Conservation (phyloP, 2,797 vertebrate species). For the Natrix natrix region DNA sequence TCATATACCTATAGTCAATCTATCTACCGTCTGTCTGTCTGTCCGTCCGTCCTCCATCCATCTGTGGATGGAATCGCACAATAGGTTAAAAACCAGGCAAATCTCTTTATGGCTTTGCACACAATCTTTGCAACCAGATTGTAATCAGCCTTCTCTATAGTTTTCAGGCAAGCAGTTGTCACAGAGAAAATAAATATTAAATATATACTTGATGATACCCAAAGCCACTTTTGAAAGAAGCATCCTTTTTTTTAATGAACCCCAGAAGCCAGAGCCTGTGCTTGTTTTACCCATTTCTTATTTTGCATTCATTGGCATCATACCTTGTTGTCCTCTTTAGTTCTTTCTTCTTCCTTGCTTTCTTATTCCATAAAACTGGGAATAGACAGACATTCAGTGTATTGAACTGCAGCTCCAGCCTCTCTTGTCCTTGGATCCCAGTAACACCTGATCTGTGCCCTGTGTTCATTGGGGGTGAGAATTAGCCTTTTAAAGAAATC, state of each 20-base stretch:
- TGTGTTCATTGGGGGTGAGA: not conserved
- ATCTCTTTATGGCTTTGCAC: not conserved
- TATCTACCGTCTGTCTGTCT: too few relatives aligned
- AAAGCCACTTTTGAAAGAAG: not conserved
- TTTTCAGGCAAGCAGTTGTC: not conserved
- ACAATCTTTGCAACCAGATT: not conserved
- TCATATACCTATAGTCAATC: not conserved
- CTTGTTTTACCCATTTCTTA: not conserved
- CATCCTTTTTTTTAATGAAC: not conserved
- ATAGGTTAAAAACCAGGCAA: not conserved
- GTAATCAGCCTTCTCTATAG: not conserved
- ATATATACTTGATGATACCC: not conserved
- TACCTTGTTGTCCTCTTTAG: not conserved
- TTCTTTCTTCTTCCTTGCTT: not conserved
- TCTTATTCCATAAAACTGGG: not conserved
- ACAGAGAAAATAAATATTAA: not conserved
- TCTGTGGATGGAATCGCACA: not conserved
- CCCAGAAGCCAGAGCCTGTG: not conserved
- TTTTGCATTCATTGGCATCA: not conserved
- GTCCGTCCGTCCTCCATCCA: too few relatives aligned
- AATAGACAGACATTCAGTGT: not conserved
- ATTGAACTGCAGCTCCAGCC: not conserved
- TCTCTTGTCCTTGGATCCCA: not conserved
- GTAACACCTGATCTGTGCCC: not conserved
- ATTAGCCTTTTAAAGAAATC: not conserved